These are phyloP conservation scores for Miichthys miiuy DNA, from an alignment of 2,797 vertebrate species.

Conservation along the genomic window DNA sequence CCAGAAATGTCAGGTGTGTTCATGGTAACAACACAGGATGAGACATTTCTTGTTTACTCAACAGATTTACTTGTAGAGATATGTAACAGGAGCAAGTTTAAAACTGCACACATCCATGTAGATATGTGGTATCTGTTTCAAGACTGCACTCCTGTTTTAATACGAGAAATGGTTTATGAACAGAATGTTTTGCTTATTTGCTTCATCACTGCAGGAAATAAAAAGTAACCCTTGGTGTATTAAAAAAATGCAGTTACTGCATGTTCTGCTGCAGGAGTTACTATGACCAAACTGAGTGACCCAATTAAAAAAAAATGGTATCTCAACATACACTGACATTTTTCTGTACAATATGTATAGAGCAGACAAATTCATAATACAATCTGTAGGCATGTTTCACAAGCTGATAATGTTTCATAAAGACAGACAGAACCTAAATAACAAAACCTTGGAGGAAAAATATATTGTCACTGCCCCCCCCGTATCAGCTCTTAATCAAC, in stretches of 20 bases:
- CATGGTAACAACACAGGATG: neutral
- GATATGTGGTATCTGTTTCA: neutral
- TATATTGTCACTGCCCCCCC: neutral
- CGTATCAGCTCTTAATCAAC: neutral
- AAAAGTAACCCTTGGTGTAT: neutral
- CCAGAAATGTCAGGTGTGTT: slow-evolving; percentile 9
- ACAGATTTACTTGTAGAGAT: slow-evolving; percentile 5
- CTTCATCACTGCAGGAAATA: neutral
- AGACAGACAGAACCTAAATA: slow-evolving; percentile 5
- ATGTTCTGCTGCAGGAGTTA: neutral
- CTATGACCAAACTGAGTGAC: neutral
- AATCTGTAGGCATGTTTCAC: neutral
- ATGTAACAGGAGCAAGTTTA: neutral
- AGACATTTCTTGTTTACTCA: neutral
- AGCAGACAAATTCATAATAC: slow-evolving; percentile 1
- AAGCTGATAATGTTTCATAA: slow-evolving; percentile 14
- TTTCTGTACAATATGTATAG: neutral
- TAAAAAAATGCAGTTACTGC: neutral
- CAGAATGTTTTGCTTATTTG: neutral
- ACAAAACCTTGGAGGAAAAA: slow-evolving; percentile 22
- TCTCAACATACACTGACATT: neutral
- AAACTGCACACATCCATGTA: neutral
- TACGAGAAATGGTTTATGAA: neutral
- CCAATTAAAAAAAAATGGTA: neutral
- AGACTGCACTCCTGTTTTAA: neutral